phyloP scores from a whole-genome alignment of 2,113 vertebrate species.

The Phalacrocorax aristotelis region DNA sequence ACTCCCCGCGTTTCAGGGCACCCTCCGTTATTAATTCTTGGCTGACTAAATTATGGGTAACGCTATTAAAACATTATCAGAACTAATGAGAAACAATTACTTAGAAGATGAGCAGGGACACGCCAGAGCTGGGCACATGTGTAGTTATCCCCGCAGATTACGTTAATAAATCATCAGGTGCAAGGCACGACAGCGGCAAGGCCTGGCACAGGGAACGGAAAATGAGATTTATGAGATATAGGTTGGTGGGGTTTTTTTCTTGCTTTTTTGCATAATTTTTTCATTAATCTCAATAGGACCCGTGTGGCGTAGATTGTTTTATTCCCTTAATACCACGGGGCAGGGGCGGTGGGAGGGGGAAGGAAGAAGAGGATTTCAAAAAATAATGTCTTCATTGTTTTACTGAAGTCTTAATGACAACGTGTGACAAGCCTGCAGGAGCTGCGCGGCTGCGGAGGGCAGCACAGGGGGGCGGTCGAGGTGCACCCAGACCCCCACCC shows the following conservation, averaged over 20 bases:
- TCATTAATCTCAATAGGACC: conserved; percentile 93
- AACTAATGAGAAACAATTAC: conserved; percentile 94
- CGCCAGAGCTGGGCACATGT: conserved; percentile 71
- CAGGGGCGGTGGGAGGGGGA: background rate
- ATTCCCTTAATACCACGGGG: conserved; percentile 83
- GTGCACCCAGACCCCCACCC: background rate
- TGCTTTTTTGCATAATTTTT: conserved; percentile 83
- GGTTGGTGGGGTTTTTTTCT: conserved; percentile 39
- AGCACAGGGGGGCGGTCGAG: background rate
- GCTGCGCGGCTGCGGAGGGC: background rate
- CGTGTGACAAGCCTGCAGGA: conserved; percentile 70
- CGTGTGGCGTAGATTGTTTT: conserved; percentile 85
- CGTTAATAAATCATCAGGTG: conserved; percentile 89
- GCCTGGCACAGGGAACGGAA: conserved; percentile 83
- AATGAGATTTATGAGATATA: conserved; percentile 71
- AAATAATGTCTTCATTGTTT: conserved; percentile 92
- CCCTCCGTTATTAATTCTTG: conserved; percentile 77
- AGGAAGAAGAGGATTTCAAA: background rate
- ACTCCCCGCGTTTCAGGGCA: background rate
- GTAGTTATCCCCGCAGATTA: conserved; percentile 80
- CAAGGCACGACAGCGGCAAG: conserved; percentile 75
- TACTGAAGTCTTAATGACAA: conserved; percentile 83
- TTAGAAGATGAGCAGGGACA: conserved; percentile 82
- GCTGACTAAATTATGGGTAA: conserved; percentile 89
- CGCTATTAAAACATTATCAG: conserved; percentile 90